phyloP scores from a whole-genome alignment of 2,888 invertebrate species.

The Eledone cirrhosa region DNA sequence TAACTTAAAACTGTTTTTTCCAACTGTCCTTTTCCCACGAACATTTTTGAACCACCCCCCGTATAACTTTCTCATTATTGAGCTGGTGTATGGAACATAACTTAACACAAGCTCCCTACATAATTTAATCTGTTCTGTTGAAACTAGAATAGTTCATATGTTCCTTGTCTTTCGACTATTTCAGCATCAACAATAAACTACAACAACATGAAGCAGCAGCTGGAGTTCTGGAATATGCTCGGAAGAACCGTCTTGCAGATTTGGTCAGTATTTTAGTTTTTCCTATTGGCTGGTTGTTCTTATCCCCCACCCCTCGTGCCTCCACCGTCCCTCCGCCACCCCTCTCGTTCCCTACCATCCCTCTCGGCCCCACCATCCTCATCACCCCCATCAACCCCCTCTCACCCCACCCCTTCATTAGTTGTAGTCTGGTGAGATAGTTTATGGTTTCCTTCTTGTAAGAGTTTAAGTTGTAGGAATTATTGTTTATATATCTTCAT shows the following conservation, averaged over 20 bases:
- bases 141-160: no score
- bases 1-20: no score
- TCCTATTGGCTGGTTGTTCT: neutral
- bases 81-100: no score
- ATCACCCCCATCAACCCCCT: neutral
- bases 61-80: no score
- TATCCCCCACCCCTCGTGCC: no score
- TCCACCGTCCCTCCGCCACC: neutral
- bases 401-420: no score
- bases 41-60: neutral
- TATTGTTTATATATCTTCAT: no score
- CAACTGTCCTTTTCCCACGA: neutral
- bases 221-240: slow-evolving; percentile 86
- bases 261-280: slow-evolving; percentile 48
- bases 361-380: neutral
- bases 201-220: slow-evolving; percentile 98
- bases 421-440: no score
- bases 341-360: neutral
- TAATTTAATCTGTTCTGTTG: no score
- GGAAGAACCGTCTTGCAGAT: slow-evolving; percentile 71
- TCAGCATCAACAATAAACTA: slow-evolving; percentile 93
- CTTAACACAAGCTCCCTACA: no score
- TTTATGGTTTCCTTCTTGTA: no score
- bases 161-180: slow-evolving; percentile 57
- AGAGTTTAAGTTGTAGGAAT: no score